Percentiles rank a stretch among this genome's conserved stretches.
phyloP scores from a whole-genome alignment of 37 sponge, comb jelly and placozoan species.

The Axinella damicornis region DNA sequence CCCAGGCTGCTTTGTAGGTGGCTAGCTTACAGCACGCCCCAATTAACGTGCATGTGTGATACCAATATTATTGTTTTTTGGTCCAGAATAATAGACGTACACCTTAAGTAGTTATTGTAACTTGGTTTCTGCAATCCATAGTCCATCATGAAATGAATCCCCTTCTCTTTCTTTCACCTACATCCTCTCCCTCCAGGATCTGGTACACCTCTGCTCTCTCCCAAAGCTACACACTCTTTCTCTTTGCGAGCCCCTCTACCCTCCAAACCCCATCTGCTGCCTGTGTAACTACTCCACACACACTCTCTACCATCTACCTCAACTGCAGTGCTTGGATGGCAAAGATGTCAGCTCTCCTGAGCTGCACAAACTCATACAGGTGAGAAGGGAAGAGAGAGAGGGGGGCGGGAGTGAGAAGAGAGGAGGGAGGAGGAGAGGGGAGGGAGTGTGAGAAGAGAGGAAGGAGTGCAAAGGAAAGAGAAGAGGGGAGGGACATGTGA shows the following conservation, averaged over 20 bases:
- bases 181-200: conserved; percentile 39
- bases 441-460: too few relatives aligned
- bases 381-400: neutral
- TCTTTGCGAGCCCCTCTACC: conserved; percentile 82
- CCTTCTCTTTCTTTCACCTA: neutral
- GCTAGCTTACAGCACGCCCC: too few relatives aligned
- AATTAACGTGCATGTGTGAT: too few relatives aligned
- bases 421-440: too few relatives aligned
- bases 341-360: conserved; percentile 58
- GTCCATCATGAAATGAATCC: too few relatives aligned
- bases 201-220: conserved; percentile 43
- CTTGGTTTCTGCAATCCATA: too few relatives aligned
- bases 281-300: conserved; percentile 92
- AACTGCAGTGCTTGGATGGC: conserved; percentile 68
- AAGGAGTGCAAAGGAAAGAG: too few relatives aligned
- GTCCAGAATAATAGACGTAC: too few relatives aligned
- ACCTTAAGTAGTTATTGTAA: too few relatives aligned
- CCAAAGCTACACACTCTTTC: conserved; percentile 57
- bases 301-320: conserved; percentile 85
- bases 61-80: too few relatives aligned
- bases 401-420: neutral
- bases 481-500: too few relatives aligned
- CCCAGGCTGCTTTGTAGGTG: too few relatives aligned
- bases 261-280: conserved; percentile 74
- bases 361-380: conserved; percentile 65